Conservation (phyloP, 2,888 invertebrate species). For the Dione juno region DNA sequence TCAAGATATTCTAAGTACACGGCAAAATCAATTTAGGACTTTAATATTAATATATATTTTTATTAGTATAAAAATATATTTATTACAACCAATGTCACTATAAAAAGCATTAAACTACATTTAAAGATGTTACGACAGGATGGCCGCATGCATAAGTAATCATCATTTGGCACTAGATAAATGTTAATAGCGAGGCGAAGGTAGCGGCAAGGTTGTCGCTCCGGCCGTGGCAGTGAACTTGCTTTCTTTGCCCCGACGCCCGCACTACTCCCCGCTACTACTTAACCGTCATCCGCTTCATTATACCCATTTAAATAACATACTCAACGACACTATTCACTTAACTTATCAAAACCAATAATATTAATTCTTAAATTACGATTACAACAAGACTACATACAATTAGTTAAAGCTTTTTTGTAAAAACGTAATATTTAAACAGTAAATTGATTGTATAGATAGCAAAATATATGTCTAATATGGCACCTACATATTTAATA, state of each 20-base stretch:
- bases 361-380: conserved; percentile 1
- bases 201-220: conserved; percentile 75
- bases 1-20: background rate
- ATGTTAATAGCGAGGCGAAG: conserved; percentile 48
- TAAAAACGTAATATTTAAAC: background rate
- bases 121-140: conserved; percentile 22
- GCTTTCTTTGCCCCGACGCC: conserved; percentile 70
- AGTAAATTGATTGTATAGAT: background rate
- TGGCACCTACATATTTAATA: no score
- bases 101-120: conserved; percentile 4
- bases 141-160: conserved; percentile 38
- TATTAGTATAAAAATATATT: background rate
- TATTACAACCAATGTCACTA: background rate
- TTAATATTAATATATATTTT: background rate
- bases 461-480: no score
- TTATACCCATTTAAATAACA: conserved; percentile 36
- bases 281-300: conserved; percentile 66
- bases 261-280: conserved; percentile 53
- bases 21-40: no score
- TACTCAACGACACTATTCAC: background rate
- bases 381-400: background rate
- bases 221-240: conserved; percentile 82
- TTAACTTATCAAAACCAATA: background rate
- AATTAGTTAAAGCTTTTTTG: background rate
- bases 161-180: conserved; percentile 48